phyloP scores from a whole-genome alignment of 92 coral and sea anemone genomes.

The Chrysogorgia sp. region DNA sequence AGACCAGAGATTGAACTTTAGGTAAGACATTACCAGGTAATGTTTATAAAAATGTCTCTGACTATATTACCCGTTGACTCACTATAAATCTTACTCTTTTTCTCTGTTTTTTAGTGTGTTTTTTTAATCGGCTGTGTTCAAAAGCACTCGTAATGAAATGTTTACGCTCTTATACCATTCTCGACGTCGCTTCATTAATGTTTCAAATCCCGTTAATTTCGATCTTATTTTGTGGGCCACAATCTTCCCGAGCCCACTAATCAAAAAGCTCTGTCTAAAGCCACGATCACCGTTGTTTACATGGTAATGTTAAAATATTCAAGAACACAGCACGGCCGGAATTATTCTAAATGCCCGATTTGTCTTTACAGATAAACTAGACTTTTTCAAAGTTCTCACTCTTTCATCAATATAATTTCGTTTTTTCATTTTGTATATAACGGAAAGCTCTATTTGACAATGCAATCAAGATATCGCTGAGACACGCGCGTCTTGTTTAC shows the following conservation, averaged over 20 bases:
- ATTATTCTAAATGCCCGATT: not conserved
- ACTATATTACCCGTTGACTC: too few relatives aligned
- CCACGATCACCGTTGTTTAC: constrained; percentile 3
- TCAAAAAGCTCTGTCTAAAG: not conserved
- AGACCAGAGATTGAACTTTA: too few relatives aligned
- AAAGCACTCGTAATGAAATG: not conserved
- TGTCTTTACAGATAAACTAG: too few relatives aligned
- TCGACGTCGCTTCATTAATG: not conserved
- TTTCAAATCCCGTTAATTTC: not conserved
- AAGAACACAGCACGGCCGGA: not conserved
- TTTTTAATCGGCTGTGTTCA: not conserved
- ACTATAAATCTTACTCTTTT: too few relatives aligned
- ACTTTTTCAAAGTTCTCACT: too few relatives aligned
- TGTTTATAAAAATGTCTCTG: too few relatives aligned
- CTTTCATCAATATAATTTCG: too few relatives aligned
- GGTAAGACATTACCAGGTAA: too few relatives aligned
- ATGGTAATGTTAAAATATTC: constrained; percentile 2
- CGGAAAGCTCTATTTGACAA: not conserved
- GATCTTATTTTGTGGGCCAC: not conserved
- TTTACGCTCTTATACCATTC: not conserved
- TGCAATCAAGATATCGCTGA: not conserved
- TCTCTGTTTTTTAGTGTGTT: too few relatives aligned
- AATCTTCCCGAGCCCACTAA: not conserved
- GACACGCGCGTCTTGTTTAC: not conserved
- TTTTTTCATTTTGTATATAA: too few relatives aligned